Base-by-base conservation (phyloP, 2,113 vertebrate species). In the Colossoma macropomum region DNA sequence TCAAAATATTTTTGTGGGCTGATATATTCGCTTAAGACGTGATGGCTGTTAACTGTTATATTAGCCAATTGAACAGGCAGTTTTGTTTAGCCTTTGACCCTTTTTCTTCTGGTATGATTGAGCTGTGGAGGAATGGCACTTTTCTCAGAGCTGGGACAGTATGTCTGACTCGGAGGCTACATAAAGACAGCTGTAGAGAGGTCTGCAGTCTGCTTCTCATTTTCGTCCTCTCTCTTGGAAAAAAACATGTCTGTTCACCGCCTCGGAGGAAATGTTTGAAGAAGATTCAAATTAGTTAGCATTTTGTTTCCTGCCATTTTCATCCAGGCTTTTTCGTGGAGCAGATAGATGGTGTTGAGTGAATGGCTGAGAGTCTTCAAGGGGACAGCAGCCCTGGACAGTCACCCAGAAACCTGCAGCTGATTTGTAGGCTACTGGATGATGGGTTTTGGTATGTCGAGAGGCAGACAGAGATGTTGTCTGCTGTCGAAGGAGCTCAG, bases 171-270 rank as follows among this genome's bases (percentile, higher is more conserved):
- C 10, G 6, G 56, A 45, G 68, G 34, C n/a, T 62, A n/a, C 48
- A 15, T 62, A 41, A 23, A 56, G 72, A 59, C 41, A 48, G 62
- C 60, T 59, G 70, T 56, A 27, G 21, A 41, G 81, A 80, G n/a
- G 38, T 38, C 54, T 41, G 25, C 5, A 45, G 79, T 82, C 84
- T 86, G 81, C 80, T 83, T 86, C 54, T 86, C 66, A 80, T 86
- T 86, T 86, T 79, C 69, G 30, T 73, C 59, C 68, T 54, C 48
- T 59, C 52, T 54, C 54, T 59, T 1, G 34, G 21, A 28, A 50
- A 78, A 79, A 75, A 74, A 69, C 48, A 68, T 1, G 48, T 79
- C 76, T 38, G 23, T 27, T 73, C 73, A 17, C 76, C 78, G 62
- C 76, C 70, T 76, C 8, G 3, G 34, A 78, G 80, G 80, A 82